Evolutionary conservation across 2,113 vertebrate species (phyloP).

Genomic region (Thinocorus orbignyianus): DNA sequence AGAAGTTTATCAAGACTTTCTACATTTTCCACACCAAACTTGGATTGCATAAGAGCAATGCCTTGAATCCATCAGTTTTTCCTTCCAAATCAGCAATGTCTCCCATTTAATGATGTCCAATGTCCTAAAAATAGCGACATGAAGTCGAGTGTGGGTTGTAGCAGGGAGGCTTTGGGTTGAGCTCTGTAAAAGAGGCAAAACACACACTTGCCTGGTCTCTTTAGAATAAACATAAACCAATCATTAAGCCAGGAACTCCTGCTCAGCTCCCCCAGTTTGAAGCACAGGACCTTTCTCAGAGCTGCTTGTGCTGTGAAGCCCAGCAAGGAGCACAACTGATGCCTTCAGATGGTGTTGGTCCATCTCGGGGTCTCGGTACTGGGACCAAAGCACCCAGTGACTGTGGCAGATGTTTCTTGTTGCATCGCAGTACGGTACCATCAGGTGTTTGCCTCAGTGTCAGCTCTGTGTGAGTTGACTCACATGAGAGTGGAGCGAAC

Average conservation of each 20-base stretch:
- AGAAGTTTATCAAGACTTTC: not conserved
- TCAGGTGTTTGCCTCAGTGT: not conserved
- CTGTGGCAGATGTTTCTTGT: not conserved
- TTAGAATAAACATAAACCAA: not conserved
- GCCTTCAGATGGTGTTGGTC: fast-evolving
- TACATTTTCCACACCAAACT: not conserved
- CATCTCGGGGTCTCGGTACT: not conserved
- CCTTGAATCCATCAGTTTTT: not conserved
- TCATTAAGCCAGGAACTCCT: not conserved
- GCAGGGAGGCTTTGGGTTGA: fast-evolving
- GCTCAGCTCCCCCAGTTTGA: not conserved
- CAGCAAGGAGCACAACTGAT: fast-evolving
- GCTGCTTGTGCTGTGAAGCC: fast-evolving
- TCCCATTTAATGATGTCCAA: not conserved
- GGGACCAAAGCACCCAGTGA: not conserved
- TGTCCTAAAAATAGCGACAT: not conserved
- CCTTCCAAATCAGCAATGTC: not conserved
- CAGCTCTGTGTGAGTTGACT: not conserved
- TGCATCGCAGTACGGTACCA: not conserved
- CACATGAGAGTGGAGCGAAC: fast-evolving
- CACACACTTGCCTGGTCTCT: fast-evolving
- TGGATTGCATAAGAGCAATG: not conserved
- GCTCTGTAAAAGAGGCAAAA: not conserved
- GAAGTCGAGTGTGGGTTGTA: not conserved
- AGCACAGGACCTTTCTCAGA: not conserved